phyloP scores from a whole-genome alignment of 2,797 vertebrate genomes.

The Coregonus ussuriensis region DNA sequence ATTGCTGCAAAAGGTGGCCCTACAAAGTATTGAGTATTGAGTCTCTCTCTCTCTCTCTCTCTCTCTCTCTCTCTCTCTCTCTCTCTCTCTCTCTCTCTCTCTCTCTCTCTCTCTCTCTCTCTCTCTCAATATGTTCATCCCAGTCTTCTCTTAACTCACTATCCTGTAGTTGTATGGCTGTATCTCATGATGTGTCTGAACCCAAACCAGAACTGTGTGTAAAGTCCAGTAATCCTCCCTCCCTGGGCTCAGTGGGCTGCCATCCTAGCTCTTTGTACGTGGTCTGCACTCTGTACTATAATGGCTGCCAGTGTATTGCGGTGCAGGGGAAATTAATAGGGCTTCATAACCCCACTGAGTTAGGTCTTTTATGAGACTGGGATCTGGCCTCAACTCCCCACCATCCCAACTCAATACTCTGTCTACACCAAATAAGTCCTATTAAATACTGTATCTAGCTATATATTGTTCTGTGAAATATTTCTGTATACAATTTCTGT shows the following conservation, averaged over 20 bases:
- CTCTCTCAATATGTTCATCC: too few species aligned
- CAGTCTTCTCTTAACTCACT: too few species aligned
- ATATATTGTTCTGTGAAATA: neutral
- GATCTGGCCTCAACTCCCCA: constrained; percentile 39
- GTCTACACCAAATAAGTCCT: neutral
- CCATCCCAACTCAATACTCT: constrained; percentile 19
- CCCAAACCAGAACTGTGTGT: neutral
- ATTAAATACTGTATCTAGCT: too few species aligned
- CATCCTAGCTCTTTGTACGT: constrained; percentile 37
- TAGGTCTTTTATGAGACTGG: constrained; percentile 61
- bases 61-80: too few species aligned
- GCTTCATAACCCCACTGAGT: constrained; percentile 44
- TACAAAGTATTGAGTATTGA: too few species aligned
- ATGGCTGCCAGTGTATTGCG: constrained; percentile 36
- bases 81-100: too few species aligned
- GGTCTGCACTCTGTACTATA: constrained; percentile 31
- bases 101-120: too few species aligned
- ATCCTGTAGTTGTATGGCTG: neutral
- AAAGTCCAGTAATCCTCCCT: neutral
- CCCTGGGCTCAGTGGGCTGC: neutral
- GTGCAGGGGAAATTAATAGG: constrained; percentile 57
- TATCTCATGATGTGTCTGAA: neutral
- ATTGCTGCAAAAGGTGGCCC: too few species aligned
- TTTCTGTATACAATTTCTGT: neutral
- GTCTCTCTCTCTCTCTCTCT: too few species aligned